Base-by-base conservation (phyloP, 2,888 invertebrate species). In the Kryphioiulus occultus region DNA sequence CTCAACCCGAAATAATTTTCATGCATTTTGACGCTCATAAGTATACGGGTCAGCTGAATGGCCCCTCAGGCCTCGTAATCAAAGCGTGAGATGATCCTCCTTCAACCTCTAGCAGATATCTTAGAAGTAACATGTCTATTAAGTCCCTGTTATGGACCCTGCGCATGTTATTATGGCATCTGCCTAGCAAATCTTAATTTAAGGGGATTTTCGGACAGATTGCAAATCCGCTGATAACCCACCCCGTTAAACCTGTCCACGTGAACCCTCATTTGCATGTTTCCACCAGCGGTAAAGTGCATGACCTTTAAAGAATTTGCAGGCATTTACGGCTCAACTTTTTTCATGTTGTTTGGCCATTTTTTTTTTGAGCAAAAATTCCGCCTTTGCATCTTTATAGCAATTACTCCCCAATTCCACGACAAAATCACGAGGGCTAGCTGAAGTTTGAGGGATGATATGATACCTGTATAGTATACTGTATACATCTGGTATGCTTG, bases 81-180 rank as follows among this genome's bases (percentile, higher is more conserved):
- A 59, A 59, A 59, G 22, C 59, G 59, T 59, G 59, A 59, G 59
- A 59, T 59, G 59, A 59, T 59, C 59, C 59, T 59, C 59, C 59
- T 59, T 59, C n/a, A 53, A n/a, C 53, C 53, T n/a, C 53, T 53
- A n/a, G 53, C 59, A 59, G 59, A 59, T 22, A 59, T 59, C 59
- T 22, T 22, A 22, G 17, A n/a, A 59, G 22, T 22, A 59, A 59
- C 59, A 59, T 59, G 59, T 59, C 59, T 22, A 59, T 59, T 59
- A 59, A 59, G 59, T 59, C 59, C 59, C 59, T 59, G 59, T 59
- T 59, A 59, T 22, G 59, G n/a, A 59, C 59, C 59, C 22, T 59
- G 22, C 59, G 59, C 59, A 59, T 59, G 22, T 59, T 59, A 59
- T 59, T 59, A 59, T 59, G 59, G 59, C 59, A 59, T 59, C 59